phyloP scores from a whole-genome alignment of 2,113 vertebrate species.

The Corythornis cristatus region DNA sequence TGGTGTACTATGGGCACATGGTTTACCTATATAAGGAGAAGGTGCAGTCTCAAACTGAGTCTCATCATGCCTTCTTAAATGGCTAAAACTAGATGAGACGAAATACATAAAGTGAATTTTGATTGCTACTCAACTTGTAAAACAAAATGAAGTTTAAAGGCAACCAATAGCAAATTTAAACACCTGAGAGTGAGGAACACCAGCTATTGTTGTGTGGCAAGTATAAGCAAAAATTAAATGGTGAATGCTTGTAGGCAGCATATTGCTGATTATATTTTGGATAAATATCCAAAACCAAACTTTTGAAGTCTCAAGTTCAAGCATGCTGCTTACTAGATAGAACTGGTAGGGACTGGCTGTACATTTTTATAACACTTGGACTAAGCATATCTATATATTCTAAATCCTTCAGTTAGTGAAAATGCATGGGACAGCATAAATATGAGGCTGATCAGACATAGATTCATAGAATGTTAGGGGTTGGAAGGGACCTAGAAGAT shows the following conservation, averaged over 20 bases:
- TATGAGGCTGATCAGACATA: not conserved
- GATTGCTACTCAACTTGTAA: not conserved
- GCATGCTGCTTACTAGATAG: not conserved
- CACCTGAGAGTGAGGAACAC: not conserved
- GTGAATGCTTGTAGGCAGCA: not conserved
- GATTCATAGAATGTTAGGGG: too few species aligned
- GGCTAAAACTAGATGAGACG: not conserved
- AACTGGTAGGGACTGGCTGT: not conserved
- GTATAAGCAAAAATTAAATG: not conserved
- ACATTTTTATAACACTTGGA: not conserved
- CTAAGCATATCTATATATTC: not conserved
- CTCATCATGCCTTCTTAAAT: not conserved
- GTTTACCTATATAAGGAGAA: not conserved
- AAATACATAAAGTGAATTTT: not conserved
- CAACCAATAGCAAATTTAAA: not conserved
- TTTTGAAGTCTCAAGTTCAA: not conserved
- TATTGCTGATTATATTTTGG: not conserved
- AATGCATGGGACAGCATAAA: not conserved
- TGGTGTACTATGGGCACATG: not conserved
- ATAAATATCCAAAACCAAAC: not conserved
- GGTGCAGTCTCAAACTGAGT: not conserved
- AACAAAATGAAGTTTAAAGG: not conserved
- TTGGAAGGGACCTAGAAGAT: too few species aligned
- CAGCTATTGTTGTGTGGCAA: rapidly evolving
- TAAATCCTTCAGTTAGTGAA: not conserved